Base-by-base conservation (phyloP, 2,113 vertebrate species). In the Phaethornis superciliosus region DNA sequence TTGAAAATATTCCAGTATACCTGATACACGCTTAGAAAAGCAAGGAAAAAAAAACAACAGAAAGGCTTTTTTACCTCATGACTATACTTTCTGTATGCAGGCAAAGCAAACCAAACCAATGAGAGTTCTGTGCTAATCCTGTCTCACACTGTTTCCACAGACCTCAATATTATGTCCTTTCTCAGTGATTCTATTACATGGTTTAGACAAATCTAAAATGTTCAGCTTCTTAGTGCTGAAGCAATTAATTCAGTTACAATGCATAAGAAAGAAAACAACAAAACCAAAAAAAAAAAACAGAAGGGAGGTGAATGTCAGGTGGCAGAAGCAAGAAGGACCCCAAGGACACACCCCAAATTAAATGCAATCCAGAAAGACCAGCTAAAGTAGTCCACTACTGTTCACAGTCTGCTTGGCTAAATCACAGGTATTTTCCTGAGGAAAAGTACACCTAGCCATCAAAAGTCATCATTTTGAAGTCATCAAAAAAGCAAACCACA, bases 291-390 rank as follows among this genome's bases (percentile, higher is more conserved):
- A 2, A 72, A 77, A 89, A 44, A 37, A 8, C 33, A 75, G 42
- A 93, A 67, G 7, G 17, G 33, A 84, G 56, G 58, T 16, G 28
- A 79, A 44, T 12, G 16, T 40, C 59, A 64, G 24, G n/a, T 2
- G 8, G 46, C 28, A 71, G 69, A 91, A 47, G 52, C 33, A 84
- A 56, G 32, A 63, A 81, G 56, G 71, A 54, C 46, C 72, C 60
- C 0, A 0, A 84, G 20, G 4, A 2, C n/a, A 74, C 21, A 62
- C 15, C 30, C 33, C 27, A 60, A 37, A 81, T n/a, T 26, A 67
- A 84, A 0, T 69, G 20, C n/a, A 62, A 54, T 32, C 40, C 26
- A 21, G 18, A 23, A 83, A 70, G 23, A 46, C 71, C 76, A 59
- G 37, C 55, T 65, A 15, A 33, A 70, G 27, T 9, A 70, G 47